Conservation (phyloP, 2,113 vertebrate genomes). For the Antechinus stuartii region DNA sequence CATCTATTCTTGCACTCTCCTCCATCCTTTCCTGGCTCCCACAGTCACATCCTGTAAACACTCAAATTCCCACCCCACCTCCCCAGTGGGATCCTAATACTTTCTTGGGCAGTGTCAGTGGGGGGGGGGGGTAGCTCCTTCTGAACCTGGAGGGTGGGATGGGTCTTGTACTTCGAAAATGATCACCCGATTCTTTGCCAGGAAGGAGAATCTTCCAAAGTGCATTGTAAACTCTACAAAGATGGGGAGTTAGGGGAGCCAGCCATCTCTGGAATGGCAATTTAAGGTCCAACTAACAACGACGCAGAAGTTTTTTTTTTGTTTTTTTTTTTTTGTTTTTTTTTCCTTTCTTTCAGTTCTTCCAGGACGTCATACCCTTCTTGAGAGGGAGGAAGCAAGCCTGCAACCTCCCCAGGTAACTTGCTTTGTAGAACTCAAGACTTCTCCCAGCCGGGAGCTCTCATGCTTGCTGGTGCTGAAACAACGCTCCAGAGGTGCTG, state of each 20-base stretch:
- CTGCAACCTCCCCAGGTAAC: neutral
- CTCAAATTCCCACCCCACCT: neutral
- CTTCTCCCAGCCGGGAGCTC: neutral
- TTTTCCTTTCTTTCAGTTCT: neutral
- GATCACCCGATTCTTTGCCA: neutral
- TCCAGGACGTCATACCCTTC: neutral
- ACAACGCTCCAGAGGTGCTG: neutral
- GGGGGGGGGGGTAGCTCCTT: neutral
- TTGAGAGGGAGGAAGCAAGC: neutral
- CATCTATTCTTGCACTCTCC: neutral
- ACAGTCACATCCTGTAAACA: neutral
- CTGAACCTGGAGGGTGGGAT: neutral
- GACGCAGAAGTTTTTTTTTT: neutral
- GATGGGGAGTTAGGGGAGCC: neutral
- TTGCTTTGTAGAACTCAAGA: neutral
- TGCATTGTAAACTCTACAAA: neutral
- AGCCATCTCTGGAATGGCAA: neutral
- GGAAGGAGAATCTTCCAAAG: neutral
- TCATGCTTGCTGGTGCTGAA: neutral
- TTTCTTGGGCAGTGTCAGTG: neutral
- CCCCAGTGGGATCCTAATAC: neutral
- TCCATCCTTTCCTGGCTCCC: neutral
- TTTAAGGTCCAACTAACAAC: neutral
- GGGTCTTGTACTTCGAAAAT: neutral
- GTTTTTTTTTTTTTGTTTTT: neutral